Evolutionary conservation across 2,888 invertebrate genomes (phyloP), one percentile per base, ranked within the genome.

Genomic region (Dryomyza anilis): DNA sequence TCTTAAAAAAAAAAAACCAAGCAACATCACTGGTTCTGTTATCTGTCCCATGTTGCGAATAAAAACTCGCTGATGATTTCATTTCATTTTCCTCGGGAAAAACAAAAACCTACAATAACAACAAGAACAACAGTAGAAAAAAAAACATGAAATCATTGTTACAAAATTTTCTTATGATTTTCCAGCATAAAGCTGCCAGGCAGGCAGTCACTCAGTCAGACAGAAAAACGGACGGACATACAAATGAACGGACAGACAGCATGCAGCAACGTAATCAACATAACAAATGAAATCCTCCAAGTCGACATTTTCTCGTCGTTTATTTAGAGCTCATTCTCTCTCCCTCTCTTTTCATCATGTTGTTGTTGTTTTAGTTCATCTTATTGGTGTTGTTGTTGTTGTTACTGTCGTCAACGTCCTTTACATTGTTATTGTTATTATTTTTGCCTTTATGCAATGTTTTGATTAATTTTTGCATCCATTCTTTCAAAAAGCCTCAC

Each of bases 361-460:
- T 80, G 76, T 79, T 76, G 78, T 80, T 81, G 80, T 81, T 80
- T 80, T 80, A 81, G 74, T 36, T 59, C 43, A 43, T 53, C 23
- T 56, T 55, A 21, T 29, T 57, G 62, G 48, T 66, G 50, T 52
- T 57, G 27, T 58, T 65, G 39, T 50, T 56, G 55, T 43, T 59
- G 55, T 33, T 63, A 12, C 55, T 52, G 60, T 60, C 64, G 59
- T 66, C 58, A 64, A 63, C 69, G 69, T 72, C 69, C 71, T 73
- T 76, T 72, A 76, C 80, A 80, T 81, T 81, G 76, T 79, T 79
- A 79, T 81, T 81, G 79, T 81, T 81, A 81, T 81, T 81, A 80
- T 81, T 78, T 80, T 81, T 82, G 75, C 80, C 79, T 81, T 82
- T 82, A 82, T 82, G 76, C 77, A 81, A 81, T 81, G 81, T 82